These are phyloP conservation scores for Acropora tenuis DNA, from an alignment of 64 coral and sea anemone species.

Conservation along the genomic window DNA sequence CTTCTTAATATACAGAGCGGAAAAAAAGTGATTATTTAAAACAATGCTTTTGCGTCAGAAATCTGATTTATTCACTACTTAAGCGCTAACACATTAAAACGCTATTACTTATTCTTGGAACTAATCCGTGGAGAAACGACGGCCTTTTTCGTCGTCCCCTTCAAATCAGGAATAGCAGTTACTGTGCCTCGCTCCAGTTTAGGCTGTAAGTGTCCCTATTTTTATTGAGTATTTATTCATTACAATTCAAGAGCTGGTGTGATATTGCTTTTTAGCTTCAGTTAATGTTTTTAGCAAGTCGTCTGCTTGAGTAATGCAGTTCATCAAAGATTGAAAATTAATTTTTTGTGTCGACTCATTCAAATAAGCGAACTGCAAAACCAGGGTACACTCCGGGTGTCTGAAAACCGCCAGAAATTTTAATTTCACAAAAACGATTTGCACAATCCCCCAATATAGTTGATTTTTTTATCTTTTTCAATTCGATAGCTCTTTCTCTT, in stretches of 20 bases:
- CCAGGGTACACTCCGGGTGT: too few relatives aligned
- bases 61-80: constrained; percentile 5
- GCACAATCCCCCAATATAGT: too few relatives aligned
- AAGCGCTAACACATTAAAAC: neutral
- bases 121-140: neutral
- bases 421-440: too few relatives aligned
- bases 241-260: too few relatives aligned
- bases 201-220: neutral
- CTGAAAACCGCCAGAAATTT: too few relatives aligned
- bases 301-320: too few relatives aligned
- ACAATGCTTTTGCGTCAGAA: constrained; percentile 19
- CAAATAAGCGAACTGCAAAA: too few relatives aligned
- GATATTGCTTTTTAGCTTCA: neutral
- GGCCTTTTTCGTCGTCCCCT: neutral
- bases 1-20: neutral
- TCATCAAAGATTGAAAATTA: too few relatives aligned
- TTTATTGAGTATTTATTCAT: neutral
- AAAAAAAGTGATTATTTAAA: constrained; percentile 9
- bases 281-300: neutral
- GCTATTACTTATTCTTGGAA: neutral
- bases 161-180: neutral
- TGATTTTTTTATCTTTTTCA: neutral
- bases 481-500: too few relatives aligned
- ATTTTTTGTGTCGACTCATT: too few relatives aligned
- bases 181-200: neutral